Conservation (phyloP, 2,797 vertebrate species). For the Alcedo quadribrachys region DNA sequence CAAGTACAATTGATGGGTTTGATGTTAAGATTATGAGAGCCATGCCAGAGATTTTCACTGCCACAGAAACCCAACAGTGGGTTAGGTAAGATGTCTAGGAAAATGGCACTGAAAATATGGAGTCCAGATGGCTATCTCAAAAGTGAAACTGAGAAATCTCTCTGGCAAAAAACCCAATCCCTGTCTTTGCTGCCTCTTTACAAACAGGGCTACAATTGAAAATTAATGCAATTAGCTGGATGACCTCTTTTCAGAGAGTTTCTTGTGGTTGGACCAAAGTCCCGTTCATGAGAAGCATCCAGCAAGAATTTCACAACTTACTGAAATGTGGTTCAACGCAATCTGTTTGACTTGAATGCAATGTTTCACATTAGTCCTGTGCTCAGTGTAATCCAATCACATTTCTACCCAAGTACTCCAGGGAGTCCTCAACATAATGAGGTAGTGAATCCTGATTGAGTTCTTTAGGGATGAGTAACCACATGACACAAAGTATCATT, state of each 20-base stretch:
- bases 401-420: neutral
- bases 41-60: constrained; percentile 21
- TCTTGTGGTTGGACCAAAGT: constrained; percentile 32
- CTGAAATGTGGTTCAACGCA: constrained; percentile 24
- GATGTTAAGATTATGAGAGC: constrained; percentile 48
- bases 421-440: neutral
- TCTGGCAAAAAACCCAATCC: neutral
- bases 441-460: neutral
- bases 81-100: constrained; percentile 38
- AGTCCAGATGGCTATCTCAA: constrained; percentile 43
- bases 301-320: constrained; percentile 57
- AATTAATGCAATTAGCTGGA: constrained; percentile 44
- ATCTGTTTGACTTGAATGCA: neutral
- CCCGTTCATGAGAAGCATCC: constrained; percentile 30
- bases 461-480: neutral
- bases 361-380: constrained; percentile 7
- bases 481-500: neutral
- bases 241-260: constrained; percentile 38
- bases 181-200: constrained; percentile 11
- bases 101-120: constrained; percentile 47
- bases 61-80: neutral
- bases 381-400: neutral
- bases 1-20: constrained; percentile 41
- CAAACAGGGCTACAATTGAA: neutral
- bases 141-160: neutral